These are phyloP conservation scores for Lithosia quadra DNA, from an alignment of 2,888 invertebrate genomes.

Conservation along the genomic window DNA sequence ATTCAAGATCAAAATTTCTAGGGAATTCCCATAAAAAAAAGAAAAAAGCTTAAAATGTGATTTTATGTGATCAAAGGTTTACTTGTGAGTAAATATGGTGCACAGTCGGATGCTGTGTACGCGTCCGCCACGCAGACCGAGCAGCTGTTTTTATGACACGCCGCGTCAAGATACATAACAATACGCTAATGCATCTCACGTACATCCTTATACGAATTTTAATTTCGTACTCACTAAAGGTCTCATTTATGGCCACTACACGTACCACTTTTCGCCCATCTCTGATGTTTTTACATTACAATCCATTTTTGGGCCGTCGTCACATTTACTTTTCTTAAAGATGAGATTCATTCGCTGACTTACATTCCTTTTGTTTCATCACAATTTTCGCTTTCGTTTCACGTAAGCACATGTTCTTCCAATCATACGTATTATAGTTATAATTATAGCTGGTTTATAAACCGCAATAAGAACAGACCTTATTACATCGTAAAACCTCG, in stretches of 20 bases:
- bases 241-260: constrained; percentile 1
- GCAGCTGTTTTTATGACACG: not conserved
- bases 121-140: not conserved
- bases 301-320: constrained; percentile 17
- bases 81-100: constrained; percentile 13
- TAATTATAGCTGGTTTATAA: constrained; percentile 37
- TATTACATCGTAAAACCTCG: constrained; percentile 53
- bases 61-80: too few relatives aligned
- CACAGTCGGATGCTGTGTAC: not conserved
- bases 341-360: constrained; percentile 6
- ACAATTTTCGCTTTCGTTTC: constrained; percentile 22
- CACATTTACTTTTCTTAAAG: constrained; percentile 11
- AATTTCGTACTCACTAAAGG: constrained; percentile 4
- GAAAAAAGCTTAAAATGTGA: not conserved
- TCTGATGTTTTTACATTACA: constrained; percentile 9
- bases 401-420: constrained; percentile 15
- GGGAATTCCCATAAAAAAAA: too few relatives aligned
- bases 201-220: not conserved
- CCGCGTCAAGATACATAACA: not conserved
- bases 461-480: constrained; percentile 45
- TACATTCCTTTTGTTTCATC: constrained; percentile 10
- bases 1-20: too few relatives aligned
- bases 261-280: constrained; percentile 11
- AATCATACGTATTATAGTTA: constrained; percentile 25
- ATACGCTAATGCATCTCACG: constrained; percentile 1